A percentile compares a stretch with the other conserved stretches of the same genome.
Conservation (phyloP, 2,113 vertebrate genomes). For the Psammodynastes pulverulentus region DNA sequence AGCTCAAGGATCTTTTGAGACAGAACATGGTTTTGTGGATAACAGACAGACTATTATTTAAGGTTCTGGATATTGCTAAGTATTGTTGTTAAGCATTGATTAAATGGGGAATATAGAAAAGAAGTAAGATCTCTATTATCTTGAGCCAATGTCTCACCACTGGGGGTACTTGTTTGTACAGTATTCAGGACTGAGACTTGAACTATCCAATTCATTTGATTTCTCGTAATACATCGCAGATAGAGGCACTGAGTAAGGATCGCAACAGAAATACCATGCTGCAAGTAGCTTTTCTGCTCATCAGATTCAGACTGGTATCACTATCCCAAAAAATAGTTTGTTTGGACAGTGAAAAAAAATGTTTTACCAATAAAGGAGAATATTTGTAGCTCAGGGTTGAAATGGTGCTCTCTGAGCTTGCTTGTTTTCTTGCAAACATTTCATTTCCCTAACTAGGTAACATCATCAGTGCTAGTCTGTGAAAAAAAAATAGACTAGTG, state of each 20-base stretch:
- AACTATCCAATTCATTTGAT: background rate
- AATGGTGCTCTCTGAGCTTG: no score
- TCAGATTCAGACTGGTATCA: background rate
- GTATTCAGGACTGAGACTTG: background rate
- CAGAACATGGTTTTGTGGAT: slow-evolving; percentile 33
- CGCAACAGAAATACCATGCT: background rate
- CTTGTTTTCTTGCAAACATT: no score
- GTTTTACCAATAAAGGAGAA: no score
- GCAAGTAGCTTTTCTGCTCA: background rate
- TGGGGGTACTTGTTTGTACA: background rate
- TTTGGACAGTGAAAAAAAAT: background rate
- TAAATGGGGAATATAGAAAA: background rate
- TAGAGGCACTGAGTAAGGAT: background rate
- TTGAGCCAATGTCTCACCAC: background rate
- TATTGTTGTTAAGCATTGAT: background rate
- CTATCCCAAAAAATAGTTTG: background rate
- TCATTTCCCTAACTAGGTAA: no score
- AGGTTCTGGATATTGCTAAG: slow-evolving; percentile 21
- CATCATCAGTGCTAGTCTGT: no score
- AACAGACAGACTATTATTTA: slow-evolving; percentile 7
- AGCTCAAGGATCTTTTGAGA: slow-evolving; percentile 21
- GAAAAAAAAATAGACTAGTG: no score
- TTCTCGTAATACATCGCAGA: background rate
- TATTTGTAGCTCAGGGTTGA: no score
- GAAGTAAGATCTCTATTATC: background rate